phyloP scores from a whole-genome alignment of 1,140 invertebrate species.

The Rhizoglyphus robini region DNA sequence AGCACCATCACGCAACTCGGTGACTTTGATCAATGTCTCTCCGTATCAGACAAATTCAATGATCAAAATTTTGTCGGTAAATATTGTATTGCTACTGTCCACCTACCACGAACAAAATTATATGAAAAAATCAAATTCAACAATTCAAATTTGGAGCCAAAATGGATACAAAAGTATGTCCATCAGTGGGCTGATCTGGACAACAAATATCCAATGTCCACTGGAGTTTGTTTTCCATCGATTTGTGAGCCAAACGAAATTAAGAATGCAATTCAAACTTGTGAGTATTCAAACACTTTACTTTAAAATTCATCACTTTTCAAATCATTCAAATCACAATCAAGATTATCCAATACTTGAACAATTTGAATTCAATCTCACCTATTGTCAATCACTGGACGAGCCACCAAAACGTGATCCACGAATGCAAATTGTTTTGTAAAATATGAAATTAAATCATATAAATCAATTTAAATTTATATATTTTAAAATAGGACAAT shows the following conservation, averaged over 20 bases:
- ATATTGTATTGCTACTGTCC: conserved; percentile 17
- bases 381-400: neutral
- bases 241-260: conserved; percentile 12
- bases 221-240: conserved; percentile 13
- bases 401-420: neutral
- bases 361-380: neutral
- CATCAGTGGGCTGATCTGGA: neutral
- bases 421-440: neutral
- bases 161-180: neutral
- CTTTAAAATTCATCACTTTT: neutral
- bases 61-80: conserved; percentile 18
- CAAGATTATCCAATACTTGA: neutral
- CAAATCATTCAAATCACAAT: no score
- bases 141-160: neutral
- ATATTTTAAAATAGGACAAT: neutral
- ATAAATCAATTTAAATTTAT: neutral
- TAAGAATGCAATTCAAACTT: neutral
- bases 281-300: neutral
- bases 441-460: neutral
- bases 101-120: neutral
- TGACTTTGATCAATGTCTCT: conserved; percentile 21
- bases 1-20: conserved; percentile 19
- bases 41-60: conserved; percentile 9
- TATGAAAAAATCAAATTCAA: neutral
- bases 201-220: neutral